Percentiles rank a stretch among this genome's conserved stretches.
phyloP scores from a whole-genome alignment of 1,140 invertebrate genomes.

The Laodelphax striatellus region DNA sequence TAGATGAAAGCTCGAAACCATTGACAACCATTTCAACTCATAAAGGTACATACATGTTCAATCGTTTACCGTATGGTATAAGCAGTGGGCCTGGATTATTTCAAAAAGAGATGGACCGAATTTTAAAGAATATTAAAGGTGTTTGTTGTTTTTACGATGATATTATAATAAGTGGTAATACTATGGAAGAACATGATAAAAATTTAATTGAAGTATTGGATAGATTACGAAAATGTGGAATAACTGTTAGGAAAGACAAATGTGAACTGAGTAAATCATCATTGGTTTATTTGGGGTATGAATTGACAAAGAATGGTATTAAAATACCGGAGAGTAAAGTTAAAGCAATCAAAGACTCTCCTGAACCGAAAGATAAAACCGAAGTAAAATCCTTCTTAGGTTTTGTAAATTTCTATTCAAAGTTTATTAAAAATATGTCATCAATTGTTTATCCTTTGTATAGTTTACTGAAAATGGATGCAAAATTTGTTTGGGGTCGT shows the following conservation, averaged over 20 bases:
- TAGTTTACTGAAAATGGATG: constrained; percentile 7
- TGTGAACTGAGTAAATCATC: background rate
- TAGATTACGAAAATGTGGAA: background rate
- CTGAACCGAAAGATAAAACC: constrained; percentile 15
- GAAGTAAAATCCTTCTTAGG: constrained; percentile 22
- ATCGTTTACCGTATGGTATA: constrained; percentile 25
- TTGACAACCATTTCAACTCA: constrained; percentile 25
- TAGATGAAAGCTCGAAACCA: constrained; percentile 22
- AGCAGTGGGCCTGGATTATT: constrained; percentile 18
- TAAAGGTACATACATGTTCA: constrained; percentile 23
- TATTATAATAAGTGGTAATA: background rate
- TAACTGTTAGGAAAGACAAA: constrained; percentile 5
- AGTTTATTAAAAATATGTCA: constrained; percentile 8
- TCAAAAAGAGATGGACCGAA: background rate
- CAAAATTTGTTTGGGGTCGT: constrained; percentile 12
- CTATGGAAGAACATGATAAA: background rate
- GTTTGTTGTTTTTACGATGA: background rate
- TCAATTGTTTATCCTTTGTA: constrained; percentile 1
- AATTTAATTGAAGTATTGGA: background rate
- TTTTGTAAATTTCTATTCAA: constrained; percentile 13
- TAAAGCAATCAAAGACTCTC: constrained; percentile 14
- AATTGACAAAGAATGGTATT: constrained; percentile 7
- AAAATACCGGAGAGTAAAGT: background rate
- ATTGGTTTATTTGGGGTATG: constrained; percentile 8
- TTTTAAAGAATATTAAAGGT: constrained; percentile 25